Evolutionary conservation across 2,888 invertebrate genomes (phyloP).

Genomic region (Deilephila porcellus): DNA sequence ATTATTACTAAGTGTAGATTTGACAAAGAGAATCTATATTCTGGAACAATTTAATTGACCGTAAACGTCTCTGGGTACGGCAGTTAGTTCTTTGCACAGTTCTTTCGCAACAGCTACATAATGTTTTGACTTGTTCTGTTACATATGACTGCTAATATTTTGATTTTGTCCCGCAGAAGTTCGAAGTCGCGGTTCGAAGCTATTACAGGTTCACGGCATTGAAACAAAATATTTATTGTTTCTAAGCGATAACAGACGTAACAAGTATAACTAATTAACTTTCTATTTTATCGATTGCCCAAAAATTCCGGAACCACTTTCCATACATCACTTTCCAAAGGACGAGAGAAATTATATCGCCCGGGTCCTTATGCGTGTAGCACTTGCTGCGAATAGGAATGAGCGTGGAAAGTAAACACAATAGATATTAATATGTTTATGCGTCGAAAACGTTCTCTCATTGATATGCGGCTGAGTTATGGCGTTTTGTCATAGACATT

Average conservation of each 20-base stretch:
- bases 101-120: too few species aligned
- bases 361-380: constrained; percentile 61
- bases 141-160: too few species aligned
- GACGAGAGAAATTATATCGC: constrained; percentile 81
- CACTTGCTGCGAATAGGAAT: constrained; percentile 70
- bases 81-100: too few species aligned
- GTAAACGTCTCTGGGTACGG: too few species aligned
- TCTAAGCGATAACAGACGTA: constrained; percentile 20
- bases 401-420: constrained; percentile 71
- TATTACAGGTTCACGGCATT: too few species aligned
- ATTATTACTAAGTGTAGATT: too few species aligned
- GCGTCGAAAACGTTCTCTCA: constrained; percentile 47
- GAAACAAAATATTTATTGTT: neutral
- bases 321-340: constrained; percentile 75
- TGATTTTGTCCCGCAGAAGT: too few species aligned
- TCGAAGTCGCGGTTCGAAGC: too few species aligned
- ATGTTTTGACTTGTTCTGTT: too few species aligned
- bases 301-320: constrained; percentile 80
- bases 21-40: too few species aligned
- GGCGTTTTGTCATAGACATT: constrained; percentile 23
- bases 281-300: constrained; percentile 76
- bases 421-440: constrained; percentile 79
- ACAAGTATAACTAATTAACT: constrained; percentile 63
- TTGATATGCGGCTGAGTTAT: constrained; percentile 47
- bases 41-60: too few species aligned